A percentile compares a stretch with the other conserved stretches of the same genome.
Evolutionary conservation across 2,113 vertebrate species (phyloP).

Genomic region (Pristiophorus japonicus): DNA sequence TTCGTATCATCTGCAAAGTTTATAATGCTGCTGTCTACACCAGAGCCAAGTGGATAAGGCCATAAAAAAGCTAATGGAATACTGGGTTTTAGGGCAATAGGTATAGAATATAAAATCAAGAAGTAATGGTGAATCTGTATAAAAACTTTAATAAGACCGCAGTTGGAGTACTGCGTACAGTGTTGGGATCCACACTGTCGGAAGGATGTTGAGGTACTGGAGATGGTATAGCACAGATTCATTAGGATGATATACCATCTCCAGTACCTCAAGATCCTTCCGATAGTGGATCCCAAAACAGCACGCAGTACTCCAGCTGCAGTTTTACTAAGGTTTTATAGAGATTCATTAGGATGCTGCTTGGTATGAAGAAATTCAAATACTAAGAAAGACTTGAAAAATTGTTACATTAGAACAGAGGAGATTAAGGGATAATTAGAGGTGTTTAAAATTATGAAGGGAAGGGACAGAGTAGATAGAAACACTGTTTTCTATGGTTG

Average conservation of each 20-base stretch:
- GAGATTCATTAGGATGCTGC: no score
- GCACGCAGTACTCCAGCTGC: no score
- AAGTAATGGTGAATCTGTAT: not conserved
- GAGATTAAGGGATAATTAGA: not conserved
- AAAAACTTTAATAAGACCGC: not conserved
- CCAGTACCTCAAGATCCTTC: no score
- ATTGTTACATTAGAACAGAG: not conserved
- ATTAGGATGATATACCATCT: no score
- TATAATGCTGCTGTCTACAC: no score
- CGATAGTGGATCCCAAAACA: no score
- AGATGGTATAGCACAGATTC: not conserved
- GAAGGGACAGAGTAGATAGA: not conserved
- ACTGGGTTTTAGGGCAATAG: not conserved
- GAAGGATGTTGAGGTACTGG: not conserved
- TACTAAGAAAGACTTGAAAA: not conserved
- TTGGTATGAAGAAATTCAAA: no score
- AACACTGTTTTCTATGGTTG: not conserved
- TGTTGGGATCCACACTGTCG: not conserved
- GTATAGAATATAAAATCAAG: not conserved
- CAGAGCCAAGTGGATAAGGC: no score
- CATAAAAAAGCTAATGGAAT: not conserved
- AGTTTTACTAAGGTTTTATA: no score
- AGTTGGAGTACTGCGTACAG: not conserved
- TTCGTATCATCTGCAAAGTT: no score
- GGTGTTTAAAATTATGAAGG: not conserved